These are phyloP conservation scores for Actinernus sp. DNA, from an alignment of 92 coral and sea anemone species.

Conservation along the genomic window DNA sequence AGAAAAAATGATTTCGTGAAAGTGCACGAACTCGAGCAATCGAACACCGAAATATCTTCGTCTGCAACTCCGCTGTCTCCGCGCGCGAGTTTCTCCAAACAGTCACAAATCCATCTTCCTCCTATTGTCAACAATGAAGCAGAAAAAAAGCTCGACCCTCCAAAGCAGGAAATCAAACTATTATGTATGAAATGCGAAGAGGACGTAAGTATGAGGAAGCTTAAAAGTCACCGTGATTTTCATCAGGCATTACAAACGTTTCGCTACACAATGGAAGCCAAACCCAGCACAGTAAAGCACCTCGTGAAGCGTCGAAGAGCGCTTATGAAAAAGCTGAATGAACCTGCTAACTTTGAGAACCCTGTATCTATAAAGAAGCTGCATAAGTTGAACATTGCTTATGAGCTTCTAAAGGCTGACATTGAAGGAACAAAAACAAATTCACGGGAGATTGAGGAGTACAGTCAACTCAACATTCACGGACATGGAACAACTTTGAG, in stretches of 20 bases:
- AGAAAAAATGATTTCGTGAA: no score
- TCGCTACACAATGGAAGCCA: slow-evolving; percentile 68
- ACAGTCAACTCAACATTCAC: slow-evolving; percentile 42
- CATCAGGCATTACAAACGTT: slow-evolving; percentile 82
- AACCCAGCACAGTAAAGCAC: slow-evolving; percentile 74
- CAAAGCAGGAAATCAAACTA: slow-evolving; percentile 57
- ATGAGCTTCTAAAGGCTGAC: slow-evolving; percentile 80
- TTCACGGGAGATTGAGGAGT: slow-evolving; percentile 54
- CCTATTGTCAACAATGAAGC: slow-evolving; percentile 48
- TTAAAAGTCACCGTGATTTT: slow-evolving; percentile 84
- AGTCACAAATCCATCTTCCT: slow-evolving; percentile 47
- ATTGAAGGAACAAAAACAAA: slow-evolving; percentile 70
- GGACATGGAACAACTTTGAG: slow-evolving; percentile 56
- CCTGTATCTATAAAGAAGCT: slow-evolving; percentile 84
- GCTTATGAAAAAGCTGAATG: slow-evolving; percentile 76
- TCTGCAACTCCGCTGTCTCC: not conserved
- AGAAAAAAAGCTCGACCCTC: slow-evolving; percentile 23
- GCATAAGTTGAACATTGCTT: slow-evolving; percentile 81
- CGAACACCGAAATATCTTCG: not conserved
- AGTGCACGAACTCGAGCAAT: no score
- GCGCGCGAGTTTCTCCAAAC: not conserved
- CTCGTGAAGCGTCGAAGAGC: slow-evolving; percentile 76
- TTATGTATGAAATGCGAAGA: slow-evolving; percentile 93
- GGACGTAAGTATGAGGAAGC: slow-evolving; percentile 74
- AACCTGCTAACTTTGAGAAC: slow-evolving; percentile 70